These are phyloP conservation scores for Eupithecia exiguata DNA, from an alignment of 2,888 invertebrate genomes.

Conservation along the genomic window DNA sequence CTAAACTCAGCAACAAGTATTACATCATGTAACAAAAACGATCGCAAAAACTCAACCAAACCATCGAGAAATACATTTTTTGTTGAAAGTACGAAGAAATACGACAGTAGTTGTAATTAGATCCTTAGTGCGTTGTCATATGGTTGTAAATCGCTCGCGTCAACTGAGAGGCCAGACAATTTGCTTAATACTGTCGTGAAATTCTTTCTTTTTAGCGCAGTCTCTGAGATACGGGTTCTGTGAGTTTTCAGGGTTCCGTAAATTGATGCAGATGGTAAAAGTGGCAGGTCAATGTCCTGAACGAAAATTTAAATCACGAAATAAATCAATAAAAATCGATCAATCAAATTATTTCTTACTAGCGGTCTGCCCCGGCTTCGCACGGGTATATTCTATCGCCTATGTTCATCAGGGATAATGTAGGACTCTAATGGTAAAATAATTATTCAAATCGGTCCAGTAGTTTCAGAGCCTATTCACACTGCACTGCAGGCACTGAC, in stretches of 20 bases:
- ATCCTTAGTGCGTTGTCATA: neutral
- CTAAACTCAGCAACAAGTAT: neutral
- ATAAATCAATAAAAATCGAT: too few species aligned
- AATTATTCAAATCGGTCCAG: too few species aligned
- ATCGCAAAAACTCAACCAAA: slow-evolving; percentile 1
- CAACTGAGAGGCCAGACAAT: slow-evolving; percentile 1
- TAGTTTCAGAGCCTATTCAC: too few species aligned
- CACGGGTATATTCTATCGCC: too few species aligned
- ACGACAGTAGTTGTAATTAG: neutral
- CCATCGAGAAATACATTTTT: neutral
- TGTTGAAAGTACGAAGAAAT: slow-evolving; percentile 10
- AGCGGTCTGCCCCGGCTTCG: too few species aligned
- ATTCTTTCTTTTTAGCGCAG: slow-evolving; percentile 8
- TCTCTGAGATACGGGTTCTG: neutral
- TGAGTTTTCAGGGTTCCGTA: neutral
- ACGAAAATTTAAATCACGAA: too few species aligned
- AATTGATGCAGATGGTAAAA: too few species aligned
- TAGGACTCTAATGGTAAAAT: too few species aligned
- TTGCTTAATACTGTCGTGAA: neutral
- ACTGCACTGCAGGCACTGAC: too few species aligned
- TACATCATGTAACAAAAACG: slow-evolving; percentile 12
- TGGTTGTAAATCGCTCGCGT: neutral
- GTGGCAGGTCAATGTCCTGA: too few species aligned
- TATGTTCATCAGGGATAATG: too few species aligned
- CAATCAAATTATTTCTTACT: too few species aligned